A percentile compares a stretch with the other conserved stretches of the same genome.
Conservation (phyloP, 2,888 invertebrate genomes). For the Brachylomia viminalis region DNA sequence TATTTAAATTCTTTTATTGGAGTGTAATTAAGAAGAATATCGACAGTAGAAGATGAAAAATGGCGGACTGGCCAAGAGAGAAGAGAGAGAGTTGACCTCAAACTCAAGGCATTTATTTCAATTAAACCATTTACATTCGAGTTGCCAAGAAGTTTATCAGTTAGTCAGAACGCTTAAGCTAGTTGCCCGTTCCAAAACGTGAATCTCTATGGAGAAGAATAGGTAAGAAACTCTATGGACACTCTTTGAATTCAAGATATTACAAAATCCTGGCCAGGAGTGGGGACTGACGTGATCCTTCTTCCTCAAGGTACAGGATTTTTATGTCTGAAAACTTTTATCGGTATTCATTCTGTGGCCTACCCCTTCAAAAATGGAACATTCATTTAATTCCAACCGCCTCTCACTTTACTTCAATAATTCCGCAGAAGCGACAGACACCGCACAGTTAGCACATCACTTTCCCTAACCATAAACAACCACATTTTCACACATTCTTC, state of each 20-base stretch:
- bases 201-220: background rate
- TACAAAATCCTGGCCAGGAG: background rate
- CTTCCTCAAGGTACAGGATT: background rate
- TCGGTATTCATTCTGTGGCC: background rate
- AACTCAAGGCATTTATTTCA: background rate
- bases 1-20: background rate
- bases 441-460: slow-evolving; percentile 22
- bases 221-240: background rate
- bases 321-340: background rate
- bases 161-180: too few species aligned
- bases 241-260: background rate
- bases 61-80: background rate
- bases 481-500: slow-evolving; percentile 28
- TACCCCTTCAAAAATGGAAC: background rate
- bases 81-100: background rate
- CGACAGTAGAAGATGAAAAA: background rate
- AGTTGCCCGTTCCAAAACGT: too few species aligned
- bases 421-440: background rate
- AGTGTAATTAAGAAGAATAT: background rate
- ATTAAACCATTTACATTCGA: background rate
- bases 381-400: background rate
- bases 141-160: background rate
- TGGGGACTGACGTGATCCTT: background rate
- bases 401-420: background rate
- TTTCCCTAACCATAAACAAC: slow-evolving; percentile 33